A percentile compares a stretch with the other conserved stretches of the same genome.
Evolutionary conservation across 64 coral and sea anemone species (phyloP).

Genomic region (Hydrozoanthus tunicans): DNA sequence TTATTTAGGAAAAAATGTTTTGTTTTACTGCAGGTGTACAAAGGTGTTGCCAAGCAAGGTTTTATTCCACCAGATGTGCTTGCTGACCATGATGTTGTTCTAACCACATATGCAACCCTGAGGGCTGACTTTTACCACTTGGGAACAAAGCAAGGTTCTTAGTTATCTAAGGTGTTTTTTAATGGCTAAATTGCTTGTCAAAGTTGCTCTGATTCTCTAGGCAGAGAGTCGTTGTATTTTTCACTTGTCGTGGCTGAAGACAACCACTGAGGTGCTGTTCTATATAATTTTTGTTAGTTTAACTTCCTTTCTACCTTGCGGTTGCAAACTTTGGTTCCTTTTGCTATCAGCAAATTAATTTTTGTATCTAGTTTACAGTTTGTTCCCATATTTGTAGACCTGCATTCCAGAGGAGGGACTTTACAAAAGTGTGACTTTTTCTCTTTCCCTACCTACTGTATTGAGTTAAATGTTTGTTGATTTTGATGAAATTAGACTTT

Average conservation of each 20-base stretch:
- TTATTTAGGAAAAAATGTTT: neutral
- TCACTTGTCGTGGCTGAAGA: neutral
- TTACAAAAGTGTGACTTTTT: no score
- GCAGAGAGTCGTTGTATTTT: neutral
- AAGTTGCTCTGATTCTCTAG: neutral
- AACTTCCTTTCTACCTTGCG: neutral
- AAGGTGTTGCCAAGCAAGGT: slow-evolving; percentile 92
- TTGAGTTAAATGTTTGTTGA: no score
- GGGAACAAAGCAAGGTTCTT: slow-evolving; percentile 69
- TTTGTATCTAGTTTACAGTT: no score
- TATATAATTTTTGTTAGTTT: neutral
- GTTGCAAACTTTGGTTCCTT: neutral
- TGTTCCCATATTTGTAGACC: no score
- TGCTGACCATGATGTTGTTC: slow-evolving; percentile 88
- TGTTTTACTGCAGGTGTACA: slow-evolving; percentile 73
- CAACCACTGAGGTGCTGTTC: neutral
- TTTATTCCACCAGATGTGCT: slow-evolving; percentile 85
- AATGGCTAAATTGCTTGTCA: neutral
- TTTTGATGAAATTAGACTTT: no score
- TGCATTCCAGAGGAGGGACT: no score
- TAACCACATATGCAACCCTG: slow-evolving; percentile 92
- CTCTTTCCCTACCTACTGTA: no score
- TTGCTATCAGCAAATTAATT: neutral
- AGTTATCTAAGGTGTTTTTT: neutral
- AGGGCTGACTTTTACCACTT: slow-evolving; percentile 91